These are phyloP conservation scores for Musca domestica DNA, from an alignment of 1,140 invertebrate species.

Conservation along the genomic window DNA sequence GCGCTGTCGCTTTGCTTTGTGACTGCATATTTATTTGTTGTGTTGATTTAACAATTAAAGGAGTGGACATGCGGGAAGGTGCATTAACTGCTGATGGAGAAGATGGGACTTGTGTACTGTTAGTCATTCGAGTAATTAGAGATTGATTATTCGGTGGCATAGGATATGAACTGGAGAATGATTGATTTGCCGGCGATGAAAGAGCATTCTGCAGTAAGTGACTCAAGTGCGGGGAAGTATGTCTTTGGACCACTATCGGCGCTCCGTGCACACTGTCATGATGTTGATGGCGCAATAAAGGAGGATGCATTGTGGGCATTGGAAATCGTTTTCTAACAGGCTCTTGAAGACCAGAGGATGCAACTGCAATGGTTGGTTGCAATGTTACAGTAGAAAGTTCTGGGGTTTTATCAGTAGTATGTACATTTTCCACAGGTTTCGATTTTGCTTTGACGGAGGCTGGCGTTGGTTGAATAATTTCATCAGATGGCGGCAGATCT, in stretches of 20 bases:
- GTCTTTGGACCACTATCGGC: slow-evolving; percentile 42
- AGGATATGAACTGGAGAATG: slow-evolving; percentile 30
- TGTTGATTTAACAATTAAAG: not conserved
- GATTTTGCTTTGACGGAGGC: slow-evolving; percentile 4
- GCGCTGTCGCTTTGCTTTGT: not conserved
- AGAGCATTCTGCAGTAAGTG: slow-evolving; percentile 47
- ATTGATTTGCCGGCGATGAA: slow-evolving; percentile 41
- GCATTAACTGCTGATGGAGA: not conserved
- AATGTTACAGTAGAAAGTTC: not conserved
- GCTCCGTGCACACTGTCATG: slow-evolving; percentile 31
- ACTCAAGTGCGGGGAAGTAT: slow-evolving; percentile 36
- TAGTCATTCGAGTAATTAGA: slow-evolving; percentile 6
- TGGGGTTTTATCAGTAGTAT: not conserved
- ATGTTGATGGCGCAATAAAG: slow-evolving; percentile 46
- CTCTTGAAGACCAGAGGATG: slow-evolving; percentile 41
- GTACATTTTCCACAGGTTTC: slow-evolving; percentile 16
- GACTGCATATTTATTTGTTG: not conserved
- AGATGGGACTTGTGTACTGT: slow-evolving; percentile 2
- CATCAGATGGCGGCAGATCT: slow-evolving; percentile 58
- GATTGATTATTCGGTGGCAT: slow-evolving; percentile 28
- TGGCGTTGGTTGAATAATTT: slow-evolving; percentile 58
- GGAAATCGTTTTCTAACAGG: slow-evolving; percentile 53
- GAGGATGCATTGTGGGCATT: slow-evolving; percentile 51
- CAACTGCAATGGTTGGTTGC: slow-evolving; percentile 26
- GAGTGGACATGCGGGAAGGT: too few relatives aligned